Percentiles rank a stretch among this genome's conserved stretches.
These are phyloP conservation scores for Uromys caudimaculatus DNA, from an alignment of 2,797 vertebrate species.

Conservation along the genomic window DNA sequence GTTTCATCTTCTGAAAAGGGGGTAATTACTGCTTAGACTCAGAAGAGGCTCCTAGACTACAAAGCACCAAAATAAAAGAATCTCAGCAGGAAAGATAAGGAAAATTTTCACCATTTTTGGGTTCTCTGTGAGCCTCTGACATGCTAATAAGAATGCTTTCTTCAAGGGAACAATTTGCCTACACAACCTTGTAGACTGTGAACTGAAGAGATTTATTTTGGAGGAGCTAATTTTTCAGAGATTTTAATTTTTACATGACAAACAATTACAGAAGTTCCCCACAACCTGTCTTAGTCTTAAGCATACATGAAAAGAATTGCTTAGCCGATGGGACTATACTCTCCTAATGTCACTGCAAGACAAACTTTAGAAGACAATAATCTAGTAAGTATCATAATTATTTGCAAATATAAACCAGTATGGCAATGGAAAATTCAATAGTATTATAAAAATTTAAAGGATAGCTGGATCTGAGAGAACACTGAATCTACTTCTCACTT, in stretches of 20 bases:
- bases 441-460: slow-evolving; percentile 35
- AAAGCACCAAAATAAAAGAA: slow-evolving; percentile 2
- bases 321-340: not conserved
- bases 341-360: not conserved
- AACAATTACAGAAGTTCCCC: not conserved
- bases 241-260: slow-evolving; percentile 43
- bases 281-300: not conserved
- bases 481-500: not conserved
- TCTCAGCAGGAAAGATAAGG: not conserved
- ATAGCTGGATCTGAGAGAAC: slow-evolving; percentile 7
- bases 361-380: slow-evolving; percentile 16
- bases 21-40: not conserved
- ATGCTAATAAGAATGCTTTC: slow-evolving; percentile 8
- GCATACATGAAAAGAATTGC: not conserved
- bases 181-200: not conserved
- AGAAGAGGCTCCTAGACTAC: not conserved
- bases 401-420: slow-evolving; percentile 17
- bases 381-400: slow-evolving; percentile 23
- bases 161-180: slow-evolving; percentile 14
- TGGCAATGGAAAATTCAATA: slow-evolving; percentile 29
- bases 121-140: not conserved
- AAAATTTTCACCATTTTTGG: not conserved
- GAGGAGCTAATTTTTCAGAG: not conserved
- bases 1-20: not conserved
- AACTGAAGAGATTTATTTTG: not conserved